Percentiles rank a stretch among this genome's conserved stretches.
phyloP scores from a whole-genome alignment of 1,140 invertebrate species.

The Sycobia sp. region DNA sequence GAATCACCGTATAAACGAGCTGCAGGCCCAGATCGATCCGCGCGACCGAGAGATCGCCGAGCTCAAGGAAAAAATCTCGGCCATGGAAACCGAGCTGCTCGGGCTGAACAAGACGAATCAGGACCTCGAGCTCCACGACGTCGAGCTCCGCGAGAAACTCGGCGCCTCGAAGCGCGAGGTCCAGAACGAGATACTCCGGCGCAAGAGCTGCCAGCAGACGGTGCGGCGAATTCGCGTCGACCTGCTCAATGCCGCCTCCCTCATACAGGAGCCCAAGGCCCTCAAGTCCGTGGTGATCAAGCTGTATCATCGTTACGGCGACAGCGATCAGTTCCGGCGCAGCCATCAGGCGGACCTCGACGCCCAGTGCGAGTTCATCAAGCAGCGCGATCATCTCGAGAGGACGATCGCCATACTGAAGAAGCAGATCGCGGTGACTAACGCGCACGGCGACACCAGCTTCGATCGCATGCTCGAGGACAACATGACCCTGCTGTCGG shows the following conservation, averaged over 20 bases:
- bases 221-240: slow-evolving; percentile 79
- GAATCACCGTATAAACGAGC: slow-evolving; percentile 85
- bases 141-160: slow-evolving; percentile 78
- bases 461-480: slow-evolving; percentile 68
- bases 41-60: slow-evolving; percentile 79
- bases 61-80: slow-evolving; percentile 78
- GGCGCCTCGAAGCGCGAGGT: slow-evolving; percentile 71
- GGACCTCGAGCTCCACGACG: slow-evolving; percentile 73
- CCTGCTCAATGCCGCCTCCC: slow-evolving; percentile 74
- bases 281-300: slow-evolving; percentile 79
- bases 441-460: slow-evolving; percentile 53
- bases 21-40: slow-evolving; percentile 84
- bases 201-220: slow-evolving; percentile 69
- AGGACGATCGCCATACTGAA: slow-evolving; percentile 70
- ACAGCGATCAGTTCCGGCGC: slow-evolving; percentile 68
- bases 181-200: slow-evolving; percentile 68
- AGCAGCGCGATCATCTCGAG: slow-evolving; percentile 81
- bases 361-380: slow-evolving; percentile 76
- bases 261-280: slow-evolving; percentile 76
- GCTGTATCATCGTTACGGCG: slow-evolving; percentile 78
- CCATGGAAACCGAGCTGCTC: slow-evolving; percentile 76
- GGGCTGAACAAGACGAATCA: slow-evolving; percentile 71
- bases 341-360: slow-evolving; percentile 71
- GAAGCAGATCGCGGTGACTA: slow-evolving; percentile 62
- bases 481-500: slow-evolving; percentile 75